These are phyloP conservation scores for Periophthalmus magnuspinnatus DNA, from an alignment of 2,797 vertebrate species.

Conservation along the genomic window DNA sequence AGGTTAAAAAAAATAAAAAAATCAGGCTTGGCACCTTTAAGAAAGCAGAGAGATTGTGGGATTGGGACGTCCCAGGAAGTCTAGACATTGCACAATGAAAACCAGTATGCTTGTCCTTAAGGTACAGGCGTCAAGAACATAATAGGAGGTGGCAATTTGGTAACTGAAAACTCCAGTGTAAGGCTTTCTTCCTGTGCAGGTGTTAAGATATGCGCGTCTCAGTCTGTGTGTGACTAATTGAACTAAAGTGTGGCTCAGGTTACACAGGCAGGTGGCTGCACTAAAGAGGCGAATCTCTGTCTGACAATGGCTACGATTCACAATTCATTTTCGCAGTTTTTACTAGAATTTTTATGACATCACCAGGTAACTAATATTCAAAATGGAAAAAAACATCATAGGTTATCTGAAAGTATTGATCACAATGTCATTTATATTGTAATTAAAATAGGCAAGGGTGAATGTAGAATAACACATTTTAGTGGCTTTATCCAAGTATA, in stretches of 20 bases:
- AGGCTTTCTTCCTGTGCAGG: constrained; percentile 59
- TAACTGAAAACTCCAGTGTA: constrained; percentile 62
- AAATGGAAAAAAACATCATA: no score
- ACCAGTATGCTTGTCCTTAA: constrained; percentile 32
- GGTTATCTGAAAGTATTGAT: no score
- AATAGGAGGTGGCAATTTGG: constrained; percentile 43
- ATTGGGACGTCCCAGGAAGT: constrained; percentile 58
- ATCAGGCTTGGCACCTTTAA: no score
- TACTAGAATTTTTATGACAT: no score
- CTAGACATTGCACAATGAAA: constrained; percentile 41
- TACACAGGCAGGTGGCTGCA: constrained; percentile 58
- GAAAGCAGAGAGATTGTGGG: constrained; percentile 2
- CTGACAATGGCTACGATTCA: neutral
- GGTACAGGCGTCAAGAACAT: constrained; percentile 28
- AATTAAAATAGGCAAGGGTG: no score
- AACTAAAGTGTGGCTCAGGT: constrained; percentile 46
- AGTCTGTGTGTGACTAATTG: constrained; percentile 63
- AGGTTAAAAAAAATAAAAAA: no score
- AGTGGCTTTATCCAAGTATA: no score
- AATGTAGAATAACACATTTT: no score
- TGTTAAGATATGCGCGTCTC: constrained; percentile 46
- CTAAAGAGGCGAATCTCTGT: neutral
- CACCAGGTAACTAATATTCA: no score
- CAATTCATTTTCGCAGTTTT: no score
- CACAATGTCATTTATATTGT: no score